A percentile compares a stretch with the other conserved stretches of the same genome.
phyloP scores from a whole-genome alignment of 2,797 vertebrate species.

The Margarornis squamiger region DNA sequence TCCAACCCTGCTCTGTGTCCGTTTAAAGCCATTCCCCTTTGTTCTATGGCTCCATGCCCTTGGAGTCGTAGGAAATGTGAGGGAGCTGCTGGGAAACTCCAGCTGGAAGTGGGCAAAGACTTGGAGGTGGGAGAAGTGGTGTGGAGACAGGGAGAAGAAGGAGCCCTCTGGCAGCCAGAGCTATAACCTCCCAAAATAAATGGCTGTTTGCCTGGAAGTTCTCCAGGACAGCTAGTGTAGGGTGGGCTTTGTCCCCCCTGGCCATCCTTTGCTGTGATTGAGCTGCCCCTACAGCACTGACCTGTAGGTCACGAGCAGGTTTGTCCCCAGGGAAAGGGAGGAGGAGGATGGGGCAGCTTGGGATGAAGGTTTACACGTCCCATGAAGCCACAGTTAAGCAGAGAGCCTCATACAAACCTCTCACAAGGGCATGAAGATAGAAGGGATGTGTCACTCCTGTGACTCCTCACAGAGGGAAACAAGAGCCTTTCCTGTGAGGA shows the following conservation, averaged over 20 bases:
- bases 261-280: not conserved
- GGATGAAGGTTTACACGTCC: not conserved
- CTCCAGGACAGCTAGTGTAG: no score
- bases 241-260: not conserved
- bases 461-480: not conserved
- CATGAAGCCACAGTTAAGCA: fast-evolving
- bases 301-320: no score
- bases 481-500: fast-evolving
- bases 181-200: fast-evolving
- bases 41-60: not conserved
- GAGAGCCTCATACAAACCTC: not conserved
- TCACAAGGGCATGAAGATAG: no score
- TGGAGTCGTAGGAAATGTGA: not conserved
- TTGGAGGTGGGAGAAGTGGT: not conserved
- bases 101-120: fast-evolving
- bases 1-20: not conserved
- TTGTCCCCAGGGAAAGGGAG: fast-evolving
- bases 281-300: fast-evolving
- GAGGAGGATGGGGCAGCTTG: not conserved
- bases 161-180: not conserved
- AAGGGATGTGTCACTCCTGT: not conserved
- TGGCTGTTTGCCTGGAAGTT: not conserved
- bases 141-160: not conserved
- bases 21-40: not conserved
- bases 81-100: not conserved